These are phyloP conservation scores for Ophiodon elongatus DNA, from an alignment of 2,113 vertebrate species.

Conservation along the genomic window DNA sequence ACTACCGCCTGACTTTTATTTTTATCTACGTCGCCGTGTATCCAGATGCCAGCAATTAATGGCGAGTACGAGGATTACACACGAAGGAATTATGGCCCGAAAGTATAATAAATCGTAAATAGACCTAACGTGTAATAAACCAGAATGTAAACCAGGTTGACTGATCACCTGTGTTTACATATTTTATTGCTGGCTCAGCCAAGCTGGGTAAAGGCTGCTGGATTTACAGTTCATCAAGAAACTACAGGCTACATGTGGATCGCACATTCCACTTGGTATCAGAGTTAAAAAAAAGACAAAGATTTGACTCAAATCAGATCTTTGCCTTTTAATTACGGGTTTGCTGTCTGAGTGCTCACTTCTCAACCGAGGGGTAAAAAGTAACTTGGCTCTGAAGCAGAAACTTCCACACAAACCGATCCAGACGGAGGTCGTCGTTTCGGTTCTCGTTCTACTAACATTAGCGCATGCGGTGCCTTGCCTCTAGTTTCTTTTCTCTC, in stretches of 20 bases:
- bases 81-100: not conserved
- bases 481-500: conserved; percentile 97
- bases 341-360: not conserved
- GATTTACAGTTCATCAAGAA: no score
- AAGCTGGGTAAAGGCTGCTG: not conserved
- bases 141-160: not conserved
- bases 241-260: not conserved
- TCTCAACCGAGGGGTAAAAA: no score
- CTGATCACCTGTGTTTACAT: not conserved
- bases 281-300: not conserved
- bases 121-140: not conserved
- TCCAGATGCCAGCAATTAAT: not conserved
- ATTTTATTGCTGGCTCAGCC: not conserved
- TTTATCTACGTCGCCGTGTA: no score
- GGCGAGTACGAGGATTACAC: not conserved
- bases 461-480: conserved; percentile 61
- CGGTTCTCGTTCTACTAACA: not conserved
- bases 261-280: not conserved
- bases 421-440: not conserved
- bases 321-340: not conserved
- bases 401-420: not conserved
- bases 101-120: not conserved
- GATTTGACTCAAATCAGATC: not conserved
- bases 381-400: no score
- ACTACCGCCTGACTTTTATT: not conserved